Evolutionary conservation across 2,113 vertebrate genomes (phyloP), one percentile per base, ranked within the genome.

Genomic region (Entosphenus tridentatus): DNA sequence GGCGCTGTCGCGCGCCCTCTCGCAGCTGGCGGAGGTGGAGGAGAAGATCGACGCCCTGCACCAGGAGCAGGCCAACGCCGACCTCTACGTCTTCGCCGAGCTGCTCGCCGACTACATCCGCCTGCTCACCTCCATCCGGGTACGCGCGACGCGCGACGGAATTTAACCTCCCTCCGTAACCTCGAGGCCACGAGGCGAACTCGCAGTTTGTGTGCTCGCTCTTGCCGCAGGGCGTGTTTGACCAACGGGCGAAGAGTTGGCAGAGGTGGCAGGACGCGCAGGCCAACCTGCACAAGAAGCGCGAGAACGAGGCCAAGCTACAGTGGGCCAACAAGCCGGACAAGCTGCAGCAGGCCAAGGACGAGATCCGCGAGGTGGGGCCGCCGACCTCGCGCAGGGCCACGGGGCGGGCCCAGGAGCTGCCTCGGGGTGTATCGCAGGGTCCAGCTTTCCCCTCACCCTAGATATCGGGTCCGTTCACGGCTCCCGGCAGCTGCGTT

Each of bases 21-120:
- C 92, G 18, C 93, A 98, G 77, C 84, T 98, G 74, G 93, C 93
- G n/a, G 93, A 98, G 72, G 92, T 98, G 75, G 90, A 98, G 77
- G 93, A 98, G 78, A 95, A 96, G 79, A 90, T 98, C 72, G 92
- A 98, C 78, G 86, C 86, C 70, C 82, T 96, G 73, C 87, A 98
- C 78, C 89, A 93, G 80, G 88, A 96, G 17, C 93, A 98, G 83
- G 86, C 88, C 74, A 85, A 86, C 78, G 86, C 87, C 2, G 93
- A 98, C 81, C 93, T 96, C 75, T 87, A 87, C 74, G 77, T 95
- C 69, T 88, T 98, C 79, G 85, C 89, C 2, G 92, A 98, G 80
- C 78, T 98, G 8, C 84, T 98, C 74, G 87, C 88, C 1, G 93
- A 98, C 77, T 98, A 98, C 68, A 88, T 96, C 74, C 86, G 90